Percentiles rank a stretch among this genome's conserved stretches.
These are phyloP conservation scores for Euthynnus affinis DNA, from an alignment of 2,797 vertebrate genomes.

Conservation along the genomic window DNA sequence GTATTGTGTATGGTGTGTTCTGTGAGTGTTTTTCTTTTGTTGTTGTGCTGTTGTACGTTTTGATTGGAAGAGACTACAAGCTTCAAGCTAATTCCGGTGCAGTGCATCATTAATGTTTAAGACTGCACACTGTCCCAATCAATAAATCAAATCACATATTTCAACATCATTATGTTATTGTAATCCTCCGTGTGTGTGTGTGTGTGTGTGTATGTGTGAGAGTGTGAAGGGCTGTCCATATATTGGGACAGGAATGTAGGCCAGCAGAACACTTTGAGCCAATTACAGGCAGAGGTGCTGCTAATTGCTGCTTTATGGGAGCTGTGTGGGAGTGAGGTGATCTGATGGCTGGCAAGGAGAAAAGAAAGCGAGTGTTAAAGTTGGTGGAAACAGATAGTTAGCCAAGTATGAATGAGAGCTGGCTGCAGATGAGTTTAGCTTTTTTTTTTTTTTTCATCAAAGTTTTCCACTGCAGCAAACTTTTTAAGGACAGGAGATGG, in stretches of 20 bases:
- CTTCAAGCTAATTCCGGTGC: too few relatives aligned
- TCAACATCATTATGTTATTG: not conserved
- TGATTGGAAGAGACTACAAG: too few relatives aligned
- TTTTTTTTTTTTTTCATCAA: constrained; percentile 21
- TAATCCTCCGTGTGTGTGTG: not conserved
- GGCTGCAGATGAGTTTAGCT: constrained; percentile 24
- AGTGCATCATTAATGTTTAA: too few relatives aligned
- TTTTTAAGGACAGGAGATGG: constrained; percentile 34
- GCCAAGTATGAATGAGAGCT: constrained; percentile 34
- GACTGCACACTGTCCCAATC: too few relatives aligned
- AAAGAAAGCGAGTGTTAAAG: constrained; percentile 8
- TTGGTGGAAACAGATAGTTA: constrained; percentile 14
- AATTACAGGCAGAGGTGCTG: constrained; percentile 37
- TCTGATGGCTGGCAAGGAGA: constrained; percentile 10
- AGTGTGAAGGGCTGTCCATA: not conserved
- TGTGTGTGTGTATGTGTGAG: too few relatives aligned
- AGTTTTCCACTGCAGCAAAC: constrained; percentile 24
- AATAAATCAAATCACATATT: not conserved
- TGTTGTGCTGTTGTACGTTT: too few relatives aligned
- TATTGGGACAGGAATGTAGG: constrained; percentile 4
- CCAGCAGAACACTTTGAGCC: constrained; percentile 30
- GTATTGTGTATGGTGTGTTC: too few relatives aligned
- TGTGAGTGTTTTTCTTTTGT: too few relatives aligned
- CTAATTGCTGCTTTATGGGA: constrained; percentile 33
- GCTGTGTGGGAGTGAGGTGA: constrained; percentile 34